phyloP scores from a whole-genome alignment of 2,888 invertebrate species.

The Timema cristinae region DNA sequence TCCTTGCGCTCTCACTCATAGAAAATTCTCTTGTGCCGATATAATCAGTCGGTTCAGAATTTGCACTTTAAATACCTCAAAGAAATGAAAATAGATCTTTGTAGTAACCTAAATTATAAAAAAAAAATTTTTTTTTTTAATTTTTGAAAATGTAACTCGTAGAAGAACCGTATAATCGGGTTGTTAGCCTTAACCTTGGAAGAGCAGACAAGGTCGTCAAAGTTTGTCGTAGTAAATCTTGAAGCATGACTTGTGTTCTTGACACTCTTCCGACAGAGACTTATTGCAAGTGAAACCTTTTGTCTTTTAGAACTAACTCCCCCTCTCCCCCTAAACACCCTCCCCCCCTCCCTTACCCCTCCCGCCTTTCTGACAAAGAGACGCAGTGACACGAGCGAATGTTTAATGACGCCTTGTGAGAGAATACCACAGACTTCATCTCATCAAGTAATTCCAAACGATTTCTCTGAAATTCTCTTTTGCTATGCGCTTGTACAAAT shows the following conservation, averaged over 20 bases:
- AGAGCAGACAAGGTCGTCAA: conserved; percentile 12
- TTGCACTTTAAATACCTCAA: too few species aligned
- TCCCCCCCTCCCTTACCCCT: too few species aligned
- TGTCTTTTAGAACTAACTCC: not conserved
- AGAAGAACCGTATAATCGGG: too few species aligned
- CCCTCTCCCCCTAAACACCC: too few species aligned
- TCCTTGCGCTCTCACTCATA: too few species aligned
- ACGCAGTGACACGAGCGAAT: conserved; percentile 11
- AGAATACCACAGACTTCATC: not conserved
- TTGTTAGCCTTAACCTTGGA: too few species aligned
- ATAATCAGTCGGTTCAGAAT: too few species aligned
- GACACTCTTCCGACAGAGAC: conserved; percentile 6
- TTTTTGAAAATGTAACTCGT: too few species aligned
- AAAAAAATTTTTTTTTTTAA: too few species aligned
- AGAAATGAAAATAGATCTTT: too few species aligned
- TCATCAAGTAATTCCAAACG: conserved; percentile 15
- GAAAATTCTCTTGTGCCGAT: too few species aligned
- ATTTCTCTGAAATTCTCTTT: conserved; percentile 7
- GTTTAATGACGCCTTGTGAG: conserved; percentile 7
- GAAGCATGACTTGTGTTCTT: not conserved
- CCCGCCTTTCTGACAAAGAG: not conserved
- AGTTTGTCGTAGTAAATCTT: conserved; percentile 8
- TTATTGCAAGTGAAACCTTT: conserved; percentile 14
- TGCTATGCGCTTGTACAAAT: not conserved
- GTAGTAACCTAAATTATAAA: too few species aligned